Conservation (phyloP, 2,888 invertebrate genomes). For the Drosophila leonis region DNA sequence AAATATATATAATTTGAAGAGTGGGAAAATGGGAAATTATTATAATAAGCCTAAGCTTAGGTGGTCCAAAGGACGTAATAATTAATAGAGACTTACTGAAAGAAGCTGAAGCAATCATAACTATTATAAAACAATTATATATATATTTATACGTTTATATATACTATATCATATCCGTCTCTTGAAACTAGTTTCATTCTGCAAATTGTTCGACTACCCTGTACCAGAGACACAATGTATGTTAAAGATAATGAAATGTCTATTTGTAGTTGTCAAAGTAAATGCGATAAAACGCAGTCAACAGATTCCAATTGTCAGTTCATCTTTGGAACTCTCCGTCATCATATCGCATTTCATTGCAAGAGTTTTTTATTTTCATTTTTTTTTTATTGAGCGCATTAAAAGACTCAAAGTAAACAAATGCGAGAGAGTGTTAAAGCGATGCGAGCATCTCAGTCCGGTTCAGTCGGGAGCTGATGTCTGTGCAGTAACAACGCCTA, state of each 20-base stretch:
- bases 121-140: not conserved
- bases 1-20: not conserved
- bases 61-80: not conserved
- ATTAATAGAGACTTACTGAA: not conserved
- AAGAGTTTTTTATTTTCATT: not conserved
- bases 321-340: slow-evolving; percentile 28
- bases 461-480: slow-evolving; percentile 34
- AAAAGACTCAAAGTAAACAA: slow-evolving; percentile 52
- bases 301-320: slow-evolving; percentile 61
- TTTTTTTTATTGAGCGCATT: slow-evolving; percentile 42
- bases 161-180: not conserved
- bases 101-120: not conserved
- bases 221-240: slow-evolving; percentile 34
- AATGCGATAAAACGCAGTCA: slow-evolving; percentile 45
- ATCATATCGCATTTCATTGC: slow-evolving; percentile 19
- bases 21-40: not conserved
- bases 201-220: slow-evolving; percentile 22
- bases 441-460: slow-evolving; percentile 16
- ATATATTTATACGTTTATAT: not conserved
- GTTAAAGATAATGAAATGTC: slow-evolving; percentile 38
- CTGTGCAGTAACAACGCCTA: slow-evolving; percentile 16
- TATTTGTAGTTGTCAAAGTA: slow-evolving; percentile 56
- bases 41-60: not conserved
- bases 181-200: not conserved
- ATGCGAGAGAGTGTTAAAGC: slow-evolving; percentile 14